Percentiles rank a stretch among this genome's conserved stretches.
phyloP scores from a whole-genome alignment of 1,140 invertebrate genomes.

The Cecropterus lyciades region DNA sequence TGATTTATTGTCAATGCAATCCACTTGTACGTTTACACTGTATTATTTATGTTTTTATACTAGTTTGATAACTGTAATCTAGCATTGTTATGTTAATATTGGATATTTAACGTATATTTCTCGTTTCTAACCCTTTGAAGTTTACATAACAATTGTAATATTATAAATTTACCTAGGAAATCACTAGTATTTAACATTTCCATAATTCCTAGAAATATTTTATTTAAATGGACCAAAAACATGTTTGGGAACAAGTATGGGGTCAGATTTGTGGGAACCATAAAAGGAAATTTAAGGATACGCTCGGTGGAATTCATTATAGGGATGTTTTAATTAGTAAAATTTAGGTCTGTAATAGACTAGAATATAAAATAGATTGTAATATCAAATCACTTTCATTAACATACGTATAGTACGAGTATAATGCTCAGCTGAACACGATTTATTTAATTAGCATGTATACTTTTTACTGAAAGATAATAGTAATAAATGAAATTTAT shows the following conservation, averaged over 20 bases:
- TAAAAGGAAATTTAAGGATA: constrained; percentile 33
- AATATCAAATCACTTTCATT: no score
- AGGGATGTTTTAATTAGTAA: constrained; percentile 58
- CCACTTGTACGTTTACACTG: neutral
- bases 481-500: no score
- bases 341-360: constrained; percentile 37
- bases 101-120: no score
- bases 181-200: constrained; percentile 7
- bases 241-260: neutral
- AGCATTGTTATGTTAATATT: no score
- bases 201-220: constrained; percentile 18
- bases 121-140: no score
- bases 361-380: no score
- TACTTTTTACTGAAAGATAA: no score
- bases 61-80: no score
- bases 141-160: neutral
- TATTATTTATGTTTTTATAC: no score
- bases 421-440: no score
- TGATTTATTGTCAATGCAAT: neutral
- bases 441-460: no score
- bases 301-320: constrained; percentile 47
- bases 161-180: constrained; percentile 6
- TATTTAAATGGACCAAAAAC: constrained; percentile 25
- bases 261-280: constrained; percentile 20
- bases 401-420: no score